phyloP scores from a whole-genome alignment of 2,113 vertebrate species.

The Electrona antarctica region DNA sequence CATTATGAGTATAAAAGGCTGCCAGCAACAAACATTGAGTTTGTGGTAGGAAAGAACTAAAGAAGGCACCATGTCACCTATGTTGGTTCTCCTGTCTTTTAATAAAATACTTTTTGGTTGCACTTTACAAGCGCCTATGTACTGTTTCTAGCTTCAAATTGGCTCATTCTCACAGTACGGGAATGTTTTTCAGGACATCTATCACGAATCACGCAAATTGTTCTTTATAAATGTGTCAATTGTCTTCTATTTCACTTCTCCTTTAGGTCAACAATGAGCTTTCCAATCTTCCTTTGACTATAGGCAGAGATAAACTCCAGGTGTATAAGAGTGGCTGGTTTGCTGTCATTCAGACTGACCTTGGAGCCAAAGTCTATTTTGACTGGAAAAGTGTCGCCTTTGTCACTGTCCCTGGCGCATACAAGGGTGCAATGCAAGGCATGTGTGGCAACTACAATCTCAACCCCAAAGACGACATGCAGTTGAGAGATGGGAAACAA shows the following conservation, averaged over 20 bases:
- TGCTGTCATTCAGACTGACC: conserved; percentile 59
- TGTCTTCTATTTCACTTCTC: conserved; percentile 1
- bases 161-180: too few species aligned
- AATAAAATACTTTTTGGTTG: too few species aligned
- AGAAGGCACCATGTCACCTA: too few species aligned
- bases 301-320: conserved; percentile 32
- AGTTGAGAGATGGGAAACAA: conserved; percentile 26
- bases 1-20: too few species aligned
- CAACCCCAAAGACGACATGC: conserved; percentile 72
- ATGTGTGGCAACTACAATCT: conserved; percentile 81
- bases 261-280: conserved; percentile 54
- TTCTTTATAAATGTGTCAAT: neutral
- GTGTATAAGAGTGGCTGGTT: conserved; percentile 57
- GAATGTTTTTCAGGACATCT: too few species aligned
- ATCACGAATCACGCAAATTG: too few species aligned
- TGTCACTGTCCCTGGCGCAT: conserved; percentile 67
- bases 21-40: too few species aligned
- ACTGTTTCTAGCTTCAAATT: too few species aligned
- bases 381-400: conserved; percentile 61
- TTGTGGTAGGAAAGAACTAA: too few species aligned
- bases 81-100: too few species aligned
- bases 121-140: too few species aligned
- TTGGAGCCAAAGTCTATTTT: conserved; percentile 67
- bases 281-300: conserved; percentile 41
- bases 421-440: conserved; percentile 56